A percentile compares a stretch with the other conserved stretches of the same genome.
Evolutionary conservation across 2,888 invertebrate genomes (phyloP).

Genomic region (Auanema freiburgensis): DNA sequence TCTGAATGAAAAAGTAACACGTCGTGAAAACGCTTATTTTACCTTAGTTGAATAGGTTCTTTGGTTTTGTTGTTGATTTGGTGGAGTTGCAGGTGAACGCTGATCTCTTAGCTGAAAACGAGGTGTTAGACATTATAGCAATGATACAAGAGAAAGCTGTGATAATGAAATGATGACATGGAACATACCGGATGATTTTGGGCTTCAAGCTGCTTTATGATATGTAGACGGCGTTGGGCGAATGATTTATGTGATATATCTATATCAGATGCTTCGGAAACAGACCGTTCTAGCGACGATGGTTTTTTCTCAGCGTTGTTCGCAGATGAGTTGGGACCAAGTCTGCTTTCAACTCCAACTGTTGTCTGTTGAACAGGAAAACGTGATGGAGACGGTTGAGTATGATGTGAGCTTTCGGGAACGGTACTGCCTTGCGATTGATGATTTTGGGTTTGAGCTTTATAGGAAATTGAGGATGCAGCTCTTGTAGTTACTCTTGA

Average conservation of each 20-base stretch:
- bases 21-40: neutral
- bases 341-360: neutral
- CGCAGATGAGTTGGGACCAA: neutral
- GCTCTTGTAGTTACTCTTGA: constrained; percentile 29
- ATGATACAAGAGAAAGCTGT: neutral
- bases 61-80: neutral
- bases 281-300: constrained; percentile 6
- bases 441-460: too few species aligned
- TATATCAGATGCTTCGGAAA: constrained; percentile 21
- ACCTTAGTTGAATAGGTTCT: neutral
- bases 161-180: neutral
- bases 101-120: constrained; percentile 5
- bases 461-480: constrained; percentile 6
- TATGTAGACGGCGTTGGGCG: constrained; percentile 44
- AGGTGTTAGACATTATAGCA: neutral
- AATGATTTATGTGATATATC: constrained; percentile 46
- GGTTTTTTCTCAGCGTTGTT: neutral
- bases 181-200: constrained; percentile 35
- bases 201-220: constrained; percentile 47
- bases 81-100: constrained; percentile 23
- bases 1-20: too few species aligned
- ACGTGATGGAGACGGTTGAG: neutral
- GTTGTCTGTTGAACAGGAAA: neutral
- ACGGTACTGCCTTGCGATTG: neutral
- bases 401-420: neutral